Percentiles rank a stretch among this genome's conserved stretches.
These are phyloP conservation scores for Stomatorhinus walkeri DNA, from an alignment of 2,797 vertebrate genomes.

Conservation along the genomic window DNA sequence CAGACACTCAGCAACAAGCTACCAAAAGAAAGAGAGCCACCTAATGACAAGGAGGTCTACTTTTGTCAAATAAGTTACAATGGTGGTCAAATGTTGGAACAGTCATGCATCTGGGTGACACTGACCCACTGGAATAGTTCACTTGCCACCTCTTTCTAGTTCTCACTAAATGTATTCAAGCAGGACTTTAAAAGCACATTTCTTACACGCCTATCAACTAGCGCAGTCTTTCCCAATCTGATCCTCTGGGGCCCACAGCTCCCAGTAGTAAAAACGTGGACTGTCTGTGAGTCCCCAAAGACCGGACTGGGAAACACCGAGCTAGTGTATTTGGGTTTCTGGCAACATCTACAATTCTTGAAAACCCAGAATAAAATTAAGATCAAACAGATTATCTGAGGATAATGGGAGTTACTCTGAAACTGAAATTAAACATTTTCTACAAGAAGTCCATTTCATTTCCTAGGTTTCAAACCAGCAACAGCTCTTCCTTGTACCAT, in stretches of 20 bases:
- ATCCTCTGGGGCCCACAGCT: background rate
- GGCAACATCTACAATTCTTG: background rate
- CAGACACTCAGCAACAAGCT: background rate
- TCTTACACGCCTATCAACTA: background rate
- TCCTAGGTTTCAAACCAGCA: background rate
- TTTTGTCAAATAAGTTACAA: background rate
- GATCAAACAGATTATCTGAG: background rate
- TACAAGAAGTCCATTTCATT: background rate
- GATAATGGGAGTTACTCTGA: background rate
- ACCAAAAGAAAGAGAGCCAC: background rate
- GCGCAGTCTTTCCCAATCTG: background rate
- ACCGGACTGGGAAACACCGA: background rate
- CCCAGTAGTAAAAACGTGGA: background rate
- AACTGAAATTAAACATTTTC: background rate
- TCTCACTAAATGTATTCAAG: background rate
- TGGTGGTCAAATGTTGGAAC: background rate
- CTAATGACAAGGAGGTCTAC: background rate
- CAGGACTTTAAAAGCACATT: background rate
- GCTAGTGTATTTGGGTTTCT: background rate
- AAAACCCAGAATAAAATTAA: background rate
- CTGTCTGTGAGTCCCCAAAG: background rate
- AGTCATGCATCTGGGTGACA: background rate
- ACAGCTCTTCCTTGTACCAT: background rate
- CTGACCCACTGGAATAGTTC: background rate
- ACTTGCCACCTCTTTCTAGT: background rate